These are phyloP conservation scores for Calliopum simillimum DNA, from an alignment of 2,888 invertebrate species.

Conservation along the genomic window DNA sequence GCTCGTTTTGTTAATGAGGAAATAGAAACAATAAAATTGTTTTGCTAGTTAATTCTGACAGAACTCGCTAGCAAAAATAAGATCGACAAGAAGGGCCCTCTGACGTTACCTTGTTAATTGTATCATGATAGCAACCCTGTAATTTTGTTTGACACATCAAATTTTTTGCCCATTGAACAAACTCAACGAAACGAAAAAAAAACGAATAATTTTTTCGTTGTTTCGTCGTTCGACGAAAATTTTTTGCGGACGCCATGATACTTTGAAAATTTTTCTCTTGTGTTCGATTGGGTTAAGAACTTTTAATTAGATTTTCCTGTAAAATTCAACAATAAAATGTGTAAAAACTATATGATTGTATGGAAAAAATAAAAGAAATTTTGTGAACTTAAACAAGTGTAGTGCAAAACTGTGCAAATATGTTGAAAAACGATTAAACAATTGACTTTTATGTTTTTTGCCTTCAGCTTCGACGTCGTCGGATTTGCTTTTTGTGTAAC, in stretches of 20 bases:
- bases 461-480: slow-evolving; percentile 39
- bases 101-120: too few relatives aligned
- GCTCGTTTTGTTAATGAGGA: too few relatives aligned
- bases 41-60: too few relatives aligned
- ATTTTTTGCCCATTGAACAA: slow-evolving; percentile 30
- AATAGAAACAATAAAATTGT: too few relatives aligned
- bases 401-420: slow-evolving; percentile 38
- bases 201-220: slow-evolving; percentile 16
- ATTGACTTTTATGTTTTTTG: slow-evolving; percentile 29
- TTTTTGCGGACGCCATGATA: slow-evolving; percentile 67
- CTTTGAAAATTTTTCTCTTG: slow-evolving; percentile 61
- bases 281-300: slow-evolving; percentile 49
- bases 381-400: slow-evolving; percentile 28
- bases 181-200: slow-evolving; percentile 19
- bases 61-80: too few relatives aligned
- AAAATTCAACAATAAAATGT: slow-evolving; percentile 50
- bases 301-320: slow-evolving; percentile 44
- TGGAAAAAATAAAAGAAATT: slow-evolving; percentile 33
- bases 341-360: slow-evolving; percentile 46
- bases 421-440: slow-evolving; percentile 38
- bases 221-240: slow-evolving; percentile 39
- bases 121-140: too few relatives aligned
- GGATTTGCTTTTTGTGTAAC: slow-evolving; percentile 32
- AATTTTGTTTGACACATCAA: too few relatives aligned
- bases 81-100: too few relatives aligned